Evolutionary conservation across 2,888 invertebrate genomes (phyloP), one percentile per base, ranked within the genome.

Genomic region (Strigamia maritima): DNA sequence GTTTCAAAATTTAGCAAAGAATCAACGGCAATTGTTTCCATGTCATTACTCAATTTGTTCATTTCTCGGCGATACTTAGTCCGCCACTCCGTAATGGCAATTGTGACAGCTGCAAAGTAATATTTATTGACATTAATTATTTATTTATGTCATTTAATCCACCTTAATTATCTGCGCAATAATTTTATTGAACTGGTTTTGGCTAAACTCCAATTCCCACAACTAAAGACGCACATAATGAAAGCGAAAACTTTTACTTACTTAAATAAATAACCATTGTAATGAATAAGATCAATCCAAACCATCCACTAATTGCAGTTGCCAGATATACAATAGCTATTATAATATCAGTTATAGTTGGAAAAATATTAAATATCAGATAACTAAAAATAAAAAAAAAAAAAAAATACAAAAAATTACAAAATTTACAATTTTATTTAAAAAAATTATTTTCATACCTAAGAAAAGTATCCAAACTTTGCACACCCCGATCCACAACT

Each of bases 1-100:
- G 98, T 98, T 88, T 99, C 98, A 87, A 96, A 98, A 88, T 99
- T 99, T 16, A 98, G 89, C 79, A 99, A 87, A 0, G 98, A 98
- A 87, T 99, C 98, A 0, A 98, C 97, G 79, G 96, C 96, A 80
- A 93, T 90, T 6, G 96, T 94, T 83, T 94, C 92, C 80, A 93
- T 92, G 49, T 92, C 94, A 86, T 98, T 99, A 85, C 98, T 98
- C 0, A 95, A 93, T 35, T 92, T 88, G 87, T 98, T 99, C 96
- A 97, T 97, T 6, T 92, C 90, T 40, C 98, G 89, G 82, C 97
- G 93, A 87, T 91, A 98, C 86, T 98, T 95, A 0, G 98, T 98
- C 16, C 98, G 90, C 98, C 98, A 98, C 87, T 98, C 98, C 0
- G 98, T 98, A n/a, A 98, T 90, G 19, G 88, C 86, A 84, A 98